Conservation (phyloP, 2,888 invertebrate species). For the Rhingia campestris region DNA sequence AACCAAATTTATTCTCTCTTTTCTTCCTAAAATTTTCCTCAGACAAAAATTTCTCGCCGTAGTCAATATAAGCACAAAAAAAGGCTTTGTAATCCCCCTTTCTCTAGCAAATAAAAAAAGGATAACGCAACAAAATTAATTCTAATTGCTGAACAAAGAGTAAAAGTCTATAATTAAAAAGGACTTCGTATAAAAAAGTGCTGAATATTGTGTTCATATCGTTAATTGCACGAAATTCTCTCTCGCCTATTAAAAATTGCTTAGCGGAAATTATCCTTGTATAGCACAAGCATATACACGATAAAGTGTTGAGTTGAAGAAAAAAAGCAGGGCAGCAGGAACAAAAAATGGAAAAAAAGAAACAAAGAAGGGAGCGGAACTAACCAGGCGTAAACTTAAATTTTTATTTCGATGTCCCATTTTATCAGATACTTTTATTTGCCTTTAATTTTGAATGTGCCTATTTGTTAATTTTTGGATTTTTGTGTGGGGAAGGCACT, state of each 20-base stretch:
- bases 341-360: constrained; percentile 8
- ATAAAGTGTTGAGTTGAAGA: constrained; percentile 52
- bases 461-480: constrained; percentile 6
- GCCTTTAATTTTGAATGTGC: not conserved
- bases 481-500: not conserved
- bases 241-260: constrained; percentile 68
- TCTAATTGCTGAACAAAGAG: constrained; percentile 65
- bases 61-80: constrained; percentile 25
- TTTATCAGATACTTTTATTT: constrained; percentile 58
- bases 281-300: constrained; percentile 51
- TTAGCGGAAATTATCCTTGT: constrained; percentile 71
- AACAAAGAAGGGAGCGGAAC: constrained; percentile 22
- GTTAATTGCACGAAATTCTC: constrained; percentile 66
- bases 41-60: constrained; percentile 5
- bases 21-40: not conserved
- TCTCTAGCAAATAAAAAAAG: constrained; percentile 2
- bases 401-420: constrained; percentile 47
- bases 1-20: no score
- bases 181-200: constrained; percentile 30
- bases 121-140: constrained; percentile 60
- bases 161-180: constrained; percentile 59
- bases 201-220: constrained; percentile 60
- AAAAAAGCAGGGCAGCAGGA: constrained; percentile 32
- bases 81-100: not conserved
- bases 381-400: constrained; percentile 65